Conservation (phyloP, 2,797 vertebrate genomes). For the Clarias laeviceps region DNA sequence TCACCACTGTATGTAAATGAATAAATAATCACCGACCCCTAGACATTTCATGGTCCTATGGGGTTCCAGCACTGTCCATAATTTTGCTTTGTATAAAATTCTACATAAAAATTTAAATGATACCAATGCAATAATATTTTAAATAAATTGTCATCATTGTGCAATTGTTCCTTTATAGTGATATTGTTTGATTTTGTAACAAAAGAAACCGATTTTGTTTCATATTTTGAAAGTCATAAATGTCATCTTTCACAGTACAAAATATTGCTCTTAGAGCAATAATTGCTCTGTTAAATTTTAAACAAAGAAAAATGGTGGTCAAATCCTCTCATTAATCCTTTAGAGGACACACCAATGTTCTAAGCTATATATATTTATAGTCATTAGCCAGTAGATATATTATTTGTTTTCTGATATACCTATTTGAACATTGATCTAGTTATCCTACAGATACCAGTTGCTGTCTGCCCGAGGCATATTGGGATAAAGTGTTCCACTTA, state of each 20-base stretch:
- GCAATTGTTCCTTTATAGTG: background rate
- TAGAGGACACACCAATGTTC: conserved; percentile 13
- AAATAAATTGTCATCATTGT: background rate
- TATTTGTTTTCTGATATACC: conserved; percentile 37
- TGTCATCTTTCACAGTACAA: background rate
- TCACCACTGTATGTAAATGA: background rate
- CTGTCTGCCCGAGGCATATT: conserved; percentile 28
- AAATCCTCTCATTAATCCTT: background rate
- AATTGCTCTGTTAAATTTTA: background rate
- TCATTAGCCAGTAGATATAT: conserved; percentile 38
- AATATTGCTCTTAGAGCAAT: background rate
- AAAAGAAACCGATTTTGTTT: background rate
- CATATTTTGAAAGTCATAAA: background rate
- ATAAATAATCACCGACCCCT: background rate
- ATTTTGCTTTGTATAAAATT: background rate
- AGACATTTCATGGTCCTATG: background rate
- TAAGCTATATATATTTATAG: conserved; percentile 33
- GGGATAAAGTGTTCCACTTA: conserved; percentile 36
- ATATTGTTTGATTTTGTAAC: background rate
- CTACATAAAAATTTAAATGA: background rate
- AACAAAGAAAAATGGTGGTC: background rate
- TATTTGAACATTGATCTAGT: conserved; percentile 34
- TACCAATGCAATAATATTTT: background rate
- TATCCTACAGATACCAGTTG: conserved; percentile 43
- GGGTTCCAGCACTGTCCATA: background rate